A percentile compares a stretch with the other conserved stretches of the same genome.
Evolutionary conservation across 2,888 invertebrate species (phyloP).

Genomic region (Meliscaeva auricollis): DNA sequence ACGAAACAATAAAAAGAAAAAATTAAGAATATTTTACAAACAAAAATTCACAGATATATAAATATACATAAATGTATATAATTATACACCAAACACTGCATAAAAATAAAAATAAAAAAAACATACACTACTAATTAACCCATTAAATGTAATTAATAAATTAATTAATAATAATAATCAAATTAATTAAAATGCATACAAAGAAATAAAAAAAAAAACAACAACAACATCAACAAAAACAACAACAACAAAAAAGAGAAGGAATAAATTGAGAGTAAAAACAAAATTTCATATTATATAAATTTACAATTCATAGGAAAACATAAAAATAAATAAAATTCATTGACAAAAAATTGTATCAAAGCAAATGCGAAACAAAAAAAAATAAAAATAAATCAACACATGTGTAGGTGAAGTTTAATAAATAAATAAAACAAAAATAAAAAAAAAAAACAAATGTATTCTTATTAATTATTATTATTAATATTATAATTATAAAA

Average conservation of each 20-base stretch:
- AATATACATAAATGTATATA: conserved; percentile 75
- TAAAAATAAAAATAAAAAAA: conserved; percentile 33
- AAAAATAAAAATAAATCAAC: conserved; percentile 72
- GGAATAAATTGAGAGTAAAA: conserved; percentile 57
- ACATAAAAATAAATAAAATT: conserved; percentile 45
- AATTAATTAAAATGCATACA: conserved; percentile 41
- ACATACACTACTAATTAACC: conserved; percentile 71
- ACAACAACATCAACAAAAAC: conserved; percentile 14
- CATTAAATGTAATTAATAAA: conserved; percentile 71
- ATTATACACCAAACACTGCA: conserved; percentile 62
- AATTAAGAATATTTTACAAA: conserved; percentile 75
- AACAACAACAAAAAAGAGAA: conserved; percentile 31
- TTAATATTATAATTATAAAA: conserved; percentile 71
- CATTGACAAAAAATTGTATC: conserved; percentile 69
- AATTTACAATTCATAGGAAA: conserved; percentile 73
- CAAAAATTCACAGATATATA: conserved; percentile 77
- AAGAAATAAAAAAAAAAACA: conserved; percentile 39
- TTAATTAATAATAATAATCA: conserved; percentile 60
- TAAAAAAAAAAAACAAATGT: conserved; percentile 75
- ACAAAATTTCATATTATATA: conserved; percentile 71
- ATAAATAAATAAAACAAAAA: conserved; percentile 60
- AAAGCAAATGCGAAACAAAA: conserved; percentile 68
- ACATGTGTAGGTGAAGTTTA: conserved; percentile 74
- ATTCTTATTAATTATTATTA: conserved; percentile 79
- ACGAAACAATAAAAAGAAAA: conserved; percentile 80